Evolutionary conservation across 2,888 invertebrate species (phyloP).

Genomic region (Iphiclides podalirius): DNA sequence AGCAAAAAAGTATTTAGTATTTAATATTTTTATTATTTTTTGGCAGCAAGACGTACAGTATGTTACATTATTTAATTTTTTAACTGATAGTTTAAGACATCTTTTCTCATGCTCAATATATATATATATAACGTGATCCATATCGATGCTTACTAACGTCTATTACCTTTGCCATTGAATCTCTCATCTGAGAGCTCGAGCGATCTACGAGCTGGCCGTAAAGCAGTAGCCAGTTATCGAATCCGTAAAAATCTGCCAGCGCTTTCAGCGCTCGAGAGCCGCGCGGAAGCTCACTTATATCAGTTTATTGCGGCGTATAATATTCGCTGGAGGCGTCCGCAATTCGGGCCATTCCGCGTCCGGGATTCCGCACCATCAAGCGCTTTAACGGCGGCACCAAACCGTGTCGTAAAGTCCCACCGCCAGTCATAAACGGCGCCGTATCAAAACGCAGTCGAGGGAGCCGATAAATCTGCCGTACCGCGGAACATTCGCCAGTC

Average conservation of each 20-base stretch:
- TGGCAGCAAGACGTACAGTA: too few species aligned
- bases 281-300: background rate
- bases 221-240: background rate
- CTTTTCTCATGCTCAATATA: too few species aligned
- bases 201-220: background rate
- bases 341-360: conserved; percentile 19
- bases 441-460: conserved; percentile 18
- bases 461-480: conserved; percentile 25
- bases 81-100: too few species aligned
- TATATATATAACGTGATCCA: too few species aligned
- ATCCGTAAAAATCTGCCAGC: background rate
- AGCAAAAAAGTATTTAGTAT: too few species aligned
- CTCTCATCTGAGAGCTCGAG: too few species aligned
- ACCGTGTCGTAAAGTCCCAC: background rate
- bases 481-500: conserved; percentile 25
- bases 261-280: background rate
- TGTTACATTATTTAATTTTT: too few species aligned
- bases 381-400: background rate
- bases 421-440: background rate
- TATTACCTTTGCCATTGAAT: too few species aligned
- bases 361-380: conserved; percentile 25
- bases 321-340: background rate
- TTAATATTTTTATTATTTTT: too few species aligned
- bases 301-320: background rate
- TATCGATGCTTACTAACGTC: too few species aligned